A percentile compares a stretch with the other conserved stretches of the same genome.
These are phyloP conservation scores for Puffinus mauretanicus DNA, from an alignment of 2,113 vertebrate genomes.

Conservation along the genomic window DNA sequence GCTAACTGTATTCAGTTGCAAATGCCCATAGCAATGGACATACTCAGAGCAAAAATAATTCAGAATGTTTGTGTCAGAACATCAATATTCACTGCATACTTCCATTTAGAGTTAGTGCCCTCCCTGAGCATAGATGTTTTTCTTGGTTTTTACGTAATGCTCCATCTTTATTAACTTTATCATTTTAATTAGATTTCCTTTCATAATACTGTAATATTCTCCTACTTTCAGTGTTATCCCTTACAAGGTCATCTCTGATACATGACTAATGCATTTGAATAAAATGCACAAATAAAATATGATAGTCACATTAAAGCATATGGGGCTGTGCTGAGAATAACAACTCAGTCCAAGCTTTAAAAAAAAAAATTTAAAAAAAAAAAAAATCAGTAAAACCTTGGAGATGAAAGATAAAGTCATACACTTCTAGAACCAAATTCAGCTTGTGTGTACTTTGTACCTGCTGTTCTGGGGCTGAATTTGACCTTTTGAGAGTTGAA, in stretches of 20 bases:
- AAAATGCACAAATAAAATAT: constrained; percentile 38
- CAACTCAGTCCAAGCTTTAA: background rate
- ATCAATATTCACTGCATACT: background rate
- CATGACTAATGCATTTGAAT: constrained; percentile 26
- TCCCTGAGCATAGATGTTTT: background rate
- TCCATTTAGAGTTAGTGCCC: background rate
- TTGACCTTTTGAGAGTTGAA: constrained; percentile 27
- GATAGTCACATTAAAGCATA: constrained; percentile 43
- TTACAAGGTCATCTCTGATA: constrained; percentile 36
- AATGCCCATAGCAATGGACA: background rate
- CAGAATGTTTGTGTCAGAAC: background rate
- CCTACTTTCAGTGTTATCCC: background rate
- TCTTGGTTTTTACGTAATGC: constrained; percentile 12
- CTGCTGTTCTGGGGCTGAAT: constrained; percentile 10
- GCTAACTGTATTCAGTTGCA: background rate
- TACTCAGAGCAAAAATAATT: background rate
- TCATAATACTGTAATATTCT: background rate
- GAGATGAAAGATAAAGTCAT: constrained; percentile 40
- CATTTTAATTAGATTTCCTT: constrained; percentile 52
- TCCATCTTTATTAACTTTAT: constrained; percentile 29
- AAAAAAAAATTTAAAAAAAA: background rate
- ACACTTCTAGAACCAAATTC: constrained; percentile 17
- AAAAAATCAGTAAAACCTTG: constrained; percentile 17
- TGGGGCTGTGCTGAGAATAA: constrained; percentile 33
- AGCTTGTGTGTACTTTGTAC: background rate